Base-by-base conservation (phyloP, 2,797 vertebrate genomes). In the Sebastiscus tertius region DNA sequence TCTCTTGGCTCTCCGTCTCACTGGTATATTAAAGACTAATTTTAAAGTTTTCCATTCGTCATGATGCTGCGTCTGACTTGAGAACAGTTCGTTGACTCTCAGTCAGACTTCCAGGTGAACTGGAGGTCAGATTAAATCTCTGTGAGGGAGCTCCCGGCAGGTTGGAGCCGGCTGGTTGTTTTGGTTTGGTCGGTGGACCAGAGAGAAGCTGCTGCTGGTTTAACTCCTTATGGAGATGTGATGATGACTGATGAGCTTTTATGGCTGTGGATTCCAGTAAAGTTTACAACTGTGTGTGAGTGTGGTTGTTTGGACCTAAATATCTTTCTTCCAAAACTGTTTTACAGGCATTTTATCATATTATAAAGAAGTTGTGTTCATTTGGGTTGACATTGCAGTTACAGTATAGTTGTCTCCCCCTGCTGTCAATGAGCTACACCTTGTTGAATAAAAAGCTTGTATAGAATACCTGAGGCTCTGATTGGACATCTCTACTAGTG, bases 121-220 rank as follows among this genome's bases (percentile, higher is more conserved):
- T 4, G 18, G 5, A 2, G 59, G 12, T 74, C 80, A 56, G 69
- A 42, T 52, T 16, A 12, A 59, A 52, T 27, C 34, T 61, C 39
- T 36, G 26, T 22, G 36, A 59, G 1, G 24, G 20, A 14, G 26
- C 49, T 14, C 31, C 4, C 1, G 74, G 74, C 60, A 77, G 70
- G 54, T 61, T 6, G 54, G 27, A 59, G 36, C 74, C 2, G 46
- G 75, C 22, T 13, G 22, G 13, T 46, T 83, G 78, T 81, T 87
- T 68, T 31, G 61, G 1, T 72, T 83, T 75, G 36, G 22, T 68
- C 33, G 2, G 14, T 64, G 52, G 74, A 80, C 3, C 81, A 5
- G 49, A 67, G 68, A 26, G 1, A 6, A 76, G 72, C 67, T 60
- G 34, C 58, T 27, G 52, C 52, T 8, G 22, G 3, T 46, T 54